phyloP scores from a whole-genome alignment of 2,888 invertebrate genomes.

The Cerastis rubricosa region DNA sequence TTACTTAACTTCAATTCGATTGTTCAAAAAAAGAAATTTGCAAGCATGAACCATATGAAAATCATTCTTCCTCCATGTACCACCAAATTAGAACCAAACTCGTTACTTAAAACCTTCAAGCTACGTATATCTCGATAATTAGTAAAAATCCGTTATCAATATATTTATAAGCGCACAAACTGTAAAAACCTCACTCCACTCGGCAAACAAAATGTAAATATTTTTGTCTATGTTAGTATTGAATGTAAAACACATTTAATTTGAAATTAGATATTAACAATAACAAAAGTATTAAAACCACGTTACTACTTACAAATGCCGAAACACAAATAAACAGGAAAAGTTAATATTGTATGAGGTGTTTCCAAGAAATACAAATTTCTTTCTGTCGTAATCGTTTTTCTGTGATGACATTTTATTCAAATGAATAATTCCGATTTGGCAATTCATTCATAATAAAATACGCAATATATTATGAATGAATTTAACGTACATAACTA shows the following conservation, averaged over 20 bases:
- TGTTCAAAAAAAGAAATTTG: no score
- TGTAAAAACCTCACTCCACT: not conserved
- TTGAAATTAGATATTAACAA: not conserved
- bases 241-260: slow-evolving; percentile 1
- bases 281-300: not conserved
- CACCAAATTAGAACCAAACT: not conserved
- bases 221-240: not conserved
- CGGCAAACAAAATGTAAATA: not conserved
- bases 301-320: not conserved
- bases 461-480: not conserved
- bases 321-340: not conserved
- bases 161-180: not conserved
- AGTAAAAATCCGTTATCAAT: not conserved
- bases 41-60: not conserved
- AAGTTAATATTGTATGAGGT: not conserved
- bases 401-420: not conserved
- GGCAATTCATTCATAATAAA: not conserved
- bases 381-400: no score
- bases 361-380: not conserved
- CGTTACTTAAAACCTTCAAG: not conserved
- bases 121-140: not conserved
- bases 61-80: not conserved
- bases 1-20: not conserved
- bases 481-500: not conserved
- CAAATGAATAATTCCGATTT: not conserved